Evolutionary conservation across 2,888 invertebrate species (phyloP).

Genomic region (Phrixothrix hirtus): DNA sequence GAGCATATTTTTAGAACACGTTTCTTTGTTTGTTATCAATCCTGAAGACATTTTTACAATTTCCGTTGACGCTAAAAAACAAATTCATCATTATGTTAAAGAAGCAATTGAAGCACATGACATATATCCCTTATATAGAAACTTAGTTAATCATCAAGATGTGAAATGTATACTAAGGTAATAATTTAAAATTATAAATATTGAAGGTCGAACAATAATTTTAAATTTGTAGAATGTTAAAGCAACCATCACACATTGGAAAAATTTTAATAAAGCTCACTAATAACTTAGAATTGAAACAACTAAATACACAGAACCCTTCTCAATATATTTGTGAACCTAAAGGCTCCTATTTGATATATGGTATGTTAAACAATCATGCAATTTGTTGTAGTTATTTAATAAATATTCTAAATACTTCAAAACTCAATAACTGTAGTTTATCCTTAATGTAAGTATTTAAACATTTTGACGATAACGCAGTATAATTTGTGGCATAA

Average conservation of each 20-base stretch:
- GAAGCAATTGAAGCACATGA: slow-evolving; percentile 67
- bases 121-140: slow-evolving; percentile 69
- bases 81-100: slow-evolving; percentile 62
- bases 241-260: neutral
- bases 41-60: slow-evolving; percentile 69
- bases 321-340: neutral
- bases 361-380: neutral
- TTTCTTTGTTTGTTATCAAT: slow-evolving; percentile 78
- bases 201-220: neutral
- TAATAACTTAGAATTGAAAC: neutral
- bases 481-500: too few relatives aligned
- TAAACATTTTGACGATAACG: too few relatives aligned
- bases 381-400: too few relatives aligned
- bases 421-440: too few relatives aligned
- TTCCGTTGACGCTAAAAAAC: slow-evolving; percentile 59
- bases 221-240: neutral
- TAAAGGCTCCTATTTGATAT: neutral
- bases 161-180: slow-evolving; percentile 70
- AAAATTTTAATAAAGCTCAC: neutral
- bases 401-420: too few relatives aligned
- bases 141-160: slow-evolving; percentile 66
- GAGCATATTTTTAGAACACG: slow-evolving; percentile 74
- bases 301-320: neutral
- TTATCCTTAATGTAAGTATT: too few relatives aligned
- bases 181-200: slow-evolving; percentile 4